Percentiles rank a stretch among this genome's conserved stretches.
Evolutionary conservation across 2,113 vertebrate genomes (phyloP).

Genomic region (Plecotus auritus): DNA sequence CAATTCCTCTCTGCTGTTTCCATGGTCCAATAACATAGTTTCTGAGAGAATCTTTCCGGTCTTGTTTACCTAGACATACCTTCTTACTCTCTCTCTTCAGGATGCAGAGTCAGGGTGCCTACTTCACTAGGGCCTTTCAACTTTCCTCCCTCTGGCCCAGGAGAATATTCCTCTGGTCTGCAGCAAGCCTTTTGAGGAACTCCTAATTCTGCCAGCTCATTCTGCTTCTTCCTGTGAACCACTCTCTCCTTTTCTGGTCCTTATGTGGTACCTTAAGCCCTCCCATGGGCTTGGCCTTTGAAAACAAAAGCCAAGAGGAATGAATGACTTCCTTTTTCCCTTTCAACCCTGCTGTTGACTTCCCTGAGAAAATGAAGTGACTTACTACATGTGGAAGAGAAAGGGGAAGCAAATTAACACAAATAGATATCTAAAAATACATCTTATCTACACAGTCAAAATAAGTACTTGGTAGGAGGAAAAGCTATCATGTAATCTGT

Average conservation of each 20-base stretch:
- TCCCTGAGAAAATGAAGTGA: background rate
- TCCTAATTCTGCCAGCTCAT: background rate
- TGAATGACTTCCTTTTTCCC: background rate
- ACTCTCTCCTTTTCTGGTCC: background rate
- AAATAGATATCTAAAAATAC: background rate
- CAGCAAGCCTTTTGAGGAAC: background rate
- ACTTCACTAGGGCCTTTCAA: background rate
- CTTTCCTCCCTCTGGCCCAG: background rate
- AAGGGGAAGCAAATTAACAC: conserved; percentile 17
- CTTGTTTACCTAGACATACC: background rate
- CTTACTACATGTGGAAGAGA: background rate
- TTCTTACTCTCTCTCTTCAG: background rate
- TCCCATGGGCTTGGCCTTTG: background rate
- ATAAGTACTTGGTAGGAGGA: background rate
- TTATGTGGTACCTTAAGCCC: background rate
- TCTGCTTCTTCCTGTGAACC: background rate
- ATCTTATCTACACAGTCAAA: background rate
- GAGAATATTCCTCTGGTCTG: background rate
- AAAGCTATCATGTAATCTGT: background rate
- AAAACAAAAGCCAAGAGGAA: background rate
- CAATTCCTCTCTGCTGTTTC: background rate
- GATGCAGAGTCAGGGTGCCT: background rate
- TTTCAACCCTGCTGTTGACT: background rate
- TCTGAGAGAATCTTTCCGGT: background rate
- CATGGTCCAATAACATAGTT: background rate